Conservation (phyloP, 2,113 vertebrate genomes). For the Coptodon rendalli region DNA sequence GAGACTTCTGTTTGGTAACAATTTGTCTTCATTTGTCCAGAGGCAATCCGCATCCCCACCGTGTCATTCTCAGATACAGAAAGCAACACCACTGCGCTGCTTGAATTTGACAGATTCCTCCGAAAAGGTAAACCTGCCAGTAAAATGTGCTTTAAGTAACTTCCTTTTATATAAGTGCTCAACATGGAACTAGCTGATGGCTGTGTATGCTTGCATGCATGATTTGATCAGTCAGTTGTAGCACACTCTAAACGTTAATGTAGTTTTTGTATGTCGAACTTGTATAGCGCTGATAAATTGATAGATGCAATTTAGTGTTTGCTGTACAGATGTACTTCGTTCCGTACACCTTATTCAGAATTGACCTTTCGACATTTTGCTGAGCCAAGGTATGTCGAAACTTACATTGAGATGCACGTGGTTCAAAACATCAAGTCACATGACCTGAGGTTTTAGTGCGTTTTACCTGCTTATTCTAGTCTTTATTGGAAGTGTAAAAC, state of each 20-base stretch:
- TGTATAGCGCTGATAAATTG: background rate
- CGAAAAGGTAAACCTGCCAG: constrained; percentile 69
- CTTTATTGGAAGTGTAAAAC: background rate
- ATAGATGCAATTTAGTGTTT: background rate
- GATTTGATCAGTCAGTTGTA: background rate
- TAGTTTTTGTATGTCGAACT: background rate
- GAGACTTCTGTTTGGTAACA: background rate
- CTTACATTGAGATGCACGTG: background rate
- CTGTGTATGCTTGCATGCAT: background rate
- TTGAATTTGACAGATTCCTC: constrained; percentile 78
- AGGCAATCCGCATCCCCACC: constrained; percentile 83
- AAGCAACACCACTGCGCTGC: constrained; percentile 79
- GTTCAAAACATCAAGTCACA: background rate
- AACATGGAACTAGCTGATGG: rapidly evolving
- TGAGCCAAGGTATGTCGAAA: background rate
- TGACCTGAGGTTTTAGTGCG: background rate
- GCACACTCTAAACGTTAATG: background rate
- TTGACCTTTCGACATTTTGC: rapidly evolving
- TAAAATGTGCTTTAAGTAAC: background rate
- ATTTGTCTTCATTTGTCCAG: constrained; percentile 47
- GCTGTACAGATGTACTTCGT: background rate
- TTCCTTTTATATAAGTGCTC: background rate
- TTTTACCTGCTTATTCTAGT: background rate
- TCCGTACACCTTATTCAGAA: background rate
- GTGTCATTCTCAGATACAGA: constrained; percentile 74